Base-by-base conservation (phyloP, 2,888 invertebrate genomes). In the Lycia hirtaria region DNA sequence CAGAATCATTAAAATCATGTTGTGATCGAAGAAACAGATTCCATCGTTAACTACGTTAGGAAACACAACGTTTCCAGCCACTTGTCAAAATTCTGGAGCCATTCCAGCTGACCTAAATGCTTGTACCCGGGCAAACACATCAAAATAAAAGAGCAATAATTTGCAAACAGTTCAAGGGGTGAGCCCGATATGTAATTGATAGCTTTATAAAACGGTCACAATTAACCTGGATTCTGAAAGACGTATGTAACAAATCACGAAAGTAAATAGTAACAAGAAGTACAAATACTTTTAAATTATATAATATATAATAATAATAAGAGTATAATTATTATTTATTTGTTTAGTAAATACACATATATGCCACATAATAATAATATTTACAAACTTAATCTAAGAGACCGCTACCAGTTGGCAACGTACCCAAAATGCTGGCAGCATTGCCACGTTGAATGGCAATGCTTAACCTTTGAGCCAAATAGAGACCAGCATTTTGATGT, bases 81-180 rank as follows among this genome's bases (percentile, higher is more conserved):
- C 67, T 80, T 49, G 80, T 83, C 75, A 81, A 40, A 30, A 67
- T 81, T 81, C 88, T 91, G 91, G 91, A 91, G 61, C 65, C 67
- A 70, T 69, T 90, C 90, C 91, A 91, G 85, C 73, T 83, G 90
- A 87, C 91, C 91, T 72, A 81, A 80, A 88, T 91, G 76, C 78
- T 73, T 67, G 69, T 71, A 76, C 74, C 73, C 65, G 70, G 66
- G 62, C 67, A 75, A 80, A 76, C 71, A 68, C 66, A 73, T 79
- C 71, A 77, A 81, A 75, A 75, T 78, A 74, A 75, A 76, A 72
- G 67, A 64, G 60, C 66, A 76, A 72, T 76, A 75, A 78, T 81
- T 81, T 70, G 80, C 81, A 65, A 80, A 79, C 69, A 67, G 63
- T 63, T 65, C 56, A 59, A 67, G 65, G 72, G 71, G 64, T 69